Base-by-base conservation (phyloP, 2,888 invertebrate genomes). In the Griposia aprilina region DNA sequence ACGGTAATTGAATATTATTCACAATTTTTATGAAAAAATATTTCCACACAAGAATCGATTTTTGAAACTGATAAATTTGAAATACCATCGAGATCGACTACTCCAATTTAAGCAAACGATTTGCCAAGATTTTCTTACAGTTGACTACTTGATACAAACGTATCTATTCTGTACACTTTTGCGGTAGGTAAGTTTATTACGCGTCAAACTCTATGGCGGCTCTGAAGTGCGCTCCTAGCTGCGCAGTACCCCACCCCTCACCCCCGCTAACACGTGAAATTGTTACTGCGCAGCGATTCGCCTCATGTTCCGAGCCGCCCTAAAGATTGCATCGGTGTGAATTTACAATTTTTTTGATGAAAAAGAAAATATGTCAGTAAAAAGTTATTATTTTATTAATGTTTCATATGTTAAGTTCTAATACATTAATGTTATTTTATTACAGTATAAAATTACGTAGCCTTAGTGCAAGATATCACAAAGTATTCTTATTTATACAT, bases 391-490 rank as follows among this genome's bases (percentile, higher is more conserved):
- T 60, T 52, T 52, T 52, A 50, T 30, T 45, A 11, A 10, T 48
- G 11, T 78, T 23, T 30, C 30, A 1, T 8, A 36, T 17, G 6
- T 50, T 55, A 45, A 17, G 17, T 69, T 62, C 26, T 48, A 36
- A 57, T 60, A 36, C 13, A n/a, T 69, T 50, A 57, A 50, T 36
- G 30, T 36, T 36, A 41, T 69, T 50, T 65, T 48, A 74, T 81
- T 82, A 78, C 63, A 85, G 74, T 81, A 85, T 45, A 72, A 57
- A 74, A 81, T 59, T 82, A 82, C 71, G 82, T 82, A 82, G 23
- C 41, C 63, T 76, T 76, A 70, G 48, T 74, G 30, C 36, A 59
- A 83, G 70, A 71, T 85, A 85, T 85, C 78, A 83, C 82, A 83
- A n/a, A 68, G 11, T 67, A 67, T 74, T 74, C 48, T 62, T 83